Evolutionary conservation across 1,140 invertebrate species (phyloP).

Genomic region (Drosophila seguyi): DNA sequence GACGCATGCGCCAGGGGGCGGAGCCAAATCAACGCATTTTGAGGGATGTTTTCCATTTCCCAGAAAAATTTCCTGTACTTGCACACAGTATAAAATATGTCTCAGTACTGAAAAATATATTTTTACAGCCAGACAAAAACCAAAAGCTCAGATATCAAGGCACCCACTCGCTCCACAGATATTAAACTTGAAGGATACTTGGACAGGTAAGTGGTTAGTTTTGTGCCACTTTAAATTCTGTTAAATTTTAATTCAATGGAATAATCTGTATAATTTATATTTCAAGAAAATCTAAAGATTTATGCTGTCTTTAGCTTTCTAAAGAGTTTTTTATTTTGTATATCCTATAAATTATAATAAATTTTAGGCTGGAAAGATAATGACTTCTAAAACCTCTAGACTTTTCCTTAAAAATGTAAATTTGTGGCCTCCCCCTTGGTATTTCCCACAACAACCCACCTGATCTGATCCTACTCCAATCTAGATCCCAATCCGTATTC

Average conservation of each 20-base stretch:
- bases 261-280: too few relatives aligned
- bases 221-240: background rate
- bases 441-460: background rate
- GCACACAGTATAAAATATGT: background rate
- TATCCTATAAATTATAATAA: background rate
- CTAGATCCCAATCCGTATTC: conserved; percentile 47
- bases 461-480: background rate
- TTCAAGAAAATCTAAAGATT: too few relatives aligned
- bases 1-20: conserved; percentile 20
- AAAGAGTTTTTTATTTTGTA: too few relatives aligned
- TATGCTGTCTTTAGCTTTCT: too few relatives aligned
- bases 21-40: background rate
- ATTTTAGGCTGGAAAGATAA: too few relatives aligned
- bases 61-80: background rate
- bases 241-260: background rate
- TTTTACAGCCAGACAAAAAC: background rate
- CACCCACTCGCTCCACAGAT: background rate
- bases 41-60: background rate
- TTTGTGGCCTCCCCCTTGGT: background rate
- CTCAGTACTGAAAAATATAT: too few relatives aligned
- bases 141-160: background rate
- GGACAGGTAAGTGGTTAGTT: background rate
- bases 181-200: background rate
- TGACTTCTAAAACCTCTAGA: background rate
- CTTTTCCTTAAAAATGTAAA: background rate